Percentiles rank a stretch among this genome's conserved stretches.
Conservation (phyloP, 2,797 vertebrate genomes). For the Florisuga fusca region DNA sequence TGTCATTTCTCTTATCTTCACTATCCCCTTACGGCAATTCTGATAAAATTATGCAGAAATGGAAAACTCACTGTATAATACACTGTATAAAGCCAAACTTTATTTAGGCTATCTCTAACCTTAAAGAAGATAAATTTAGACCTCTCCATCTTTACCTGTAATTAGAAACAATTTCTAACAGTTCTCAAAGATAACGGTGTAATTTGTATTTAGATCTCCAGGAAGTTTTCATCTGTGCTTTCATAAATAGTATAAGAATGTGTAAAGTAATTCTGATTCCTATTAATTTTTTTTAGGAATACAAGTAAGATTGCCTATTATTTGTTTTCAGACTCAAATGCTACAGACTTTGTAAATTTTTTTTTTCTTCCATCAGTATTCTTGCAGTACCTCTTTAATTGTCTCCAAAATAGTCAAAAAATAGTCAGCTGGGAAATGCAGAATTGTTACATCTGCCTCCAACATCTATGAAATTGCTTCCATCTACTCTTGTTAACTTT, state of each 20-base stretch:
- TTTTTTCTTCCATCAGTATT: background rate
- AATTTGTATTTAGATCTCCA: background rate
- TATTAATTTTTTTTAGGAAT: background rate
- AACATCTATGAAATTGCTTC: background rate
- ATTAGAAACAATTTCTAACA: background rate
- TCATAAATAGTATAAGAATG: background rate
- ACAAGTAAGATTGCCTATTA: background rate
- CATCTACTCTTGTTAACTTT: background rate
- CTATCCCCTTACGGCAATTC: background rate
- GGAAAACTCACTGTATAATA: background rate
- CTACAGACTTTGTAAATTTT: background rate
- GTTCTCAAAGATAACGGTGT: background rate
- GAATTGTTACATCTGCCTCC: background rate
- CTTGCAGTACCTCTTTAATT: background rate
- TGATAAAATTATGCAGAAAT: background rate
- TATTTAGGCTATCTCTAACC: background rate
- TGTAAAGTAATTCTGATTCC: background rate
- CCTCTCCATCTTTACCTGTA: background rate
- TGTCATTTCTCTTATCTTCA: too few relatives aligned
- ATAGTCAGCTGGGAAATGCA: background rate
- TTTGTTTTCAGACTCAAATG: background rate
- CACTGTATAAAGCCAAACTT: background rate
- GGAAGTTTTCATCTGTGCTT: background rate
- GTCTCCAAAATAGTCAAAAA: background rate
- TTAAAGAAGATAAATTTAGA: background rate